A percentile compares a stretch with the other conserved stretches of the same genome.
These are phyloP conservation scores for Cygnus buccinator DNA, from an alignment of 2,113 vertebrate species.

Conservation along the genomic window DNA sequence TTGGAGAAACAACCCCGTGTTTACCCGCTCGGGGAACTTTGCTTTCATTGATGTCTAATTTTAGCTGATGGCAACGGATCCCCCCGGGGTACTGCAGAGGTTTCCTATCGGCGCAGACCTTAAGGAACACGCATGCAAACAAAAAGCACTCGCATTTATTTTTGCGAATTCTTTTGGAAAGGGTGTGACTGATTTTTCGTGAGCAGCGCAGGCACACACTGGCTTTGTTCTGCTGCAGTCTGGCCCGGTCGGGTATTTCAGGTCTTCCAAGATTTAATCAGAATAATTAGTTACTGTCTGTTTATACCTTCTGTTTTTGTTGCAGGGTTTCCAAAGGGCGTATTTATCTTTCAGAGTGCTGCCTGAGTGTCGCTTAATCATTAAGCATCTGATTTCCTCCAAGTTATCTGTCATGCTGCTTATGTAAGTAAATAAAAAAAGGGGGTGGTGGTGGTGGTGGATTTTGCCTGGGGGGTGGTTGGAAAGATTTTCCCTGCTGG, in stretches of 20 bases:
- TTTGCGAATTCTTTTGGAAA: slow-evolving; percentile 26
- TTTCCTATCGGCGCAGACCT: slow-evolving; percentile 22
- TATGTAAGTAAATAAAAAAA: slow-evolving; percentile 30
- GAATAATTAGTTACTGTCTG: slow-evolving; percentile 71
- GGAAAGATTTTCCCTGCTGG: neutral
- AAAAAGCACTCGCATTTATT: slow-evolving; percentile 36
- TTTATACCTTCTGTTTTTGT: slow-evolving; percentile 61
- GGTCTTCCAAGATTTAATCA: slow-evolving; percentile 53
- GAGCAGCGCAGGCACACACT: neutral
- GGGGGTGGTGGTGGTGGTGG: neutral
- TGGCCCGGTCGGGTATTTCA: slow-evolving; percentile 41
- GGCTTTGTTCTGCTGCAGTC: slow-evolving; percentile 45
- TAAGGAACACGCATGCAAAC: neutral
- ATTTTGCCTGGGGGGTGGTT: neutral
- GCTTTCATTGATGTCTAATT: slow-evolving; percentile 52
- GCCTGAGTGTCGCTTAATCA: slow-evolving; percentile 57
- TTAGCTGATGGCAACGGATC: slow-evolving; percentile 23
- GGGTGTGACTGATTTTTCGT: slow-evolving; percentile 28
- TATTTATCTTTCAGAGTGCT: slow-evolving; percentile 47
- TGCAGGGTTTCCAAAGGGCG: slow-evolving; percentile 59
- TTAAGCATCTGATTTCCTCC: slow-evolving; percentile 62
- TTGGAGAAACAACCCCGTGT: neutral
- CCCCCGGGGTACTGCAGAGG: neutral
- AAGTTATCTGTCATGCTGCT: slow-evolving; percentile 59
- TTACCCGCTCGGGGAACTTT: neutral